These are phyloP conservation scores for Odontomyia ornata DNA, from an alignment of 2,888 invertebrate species.

Conservation along the genomic window DNA sequence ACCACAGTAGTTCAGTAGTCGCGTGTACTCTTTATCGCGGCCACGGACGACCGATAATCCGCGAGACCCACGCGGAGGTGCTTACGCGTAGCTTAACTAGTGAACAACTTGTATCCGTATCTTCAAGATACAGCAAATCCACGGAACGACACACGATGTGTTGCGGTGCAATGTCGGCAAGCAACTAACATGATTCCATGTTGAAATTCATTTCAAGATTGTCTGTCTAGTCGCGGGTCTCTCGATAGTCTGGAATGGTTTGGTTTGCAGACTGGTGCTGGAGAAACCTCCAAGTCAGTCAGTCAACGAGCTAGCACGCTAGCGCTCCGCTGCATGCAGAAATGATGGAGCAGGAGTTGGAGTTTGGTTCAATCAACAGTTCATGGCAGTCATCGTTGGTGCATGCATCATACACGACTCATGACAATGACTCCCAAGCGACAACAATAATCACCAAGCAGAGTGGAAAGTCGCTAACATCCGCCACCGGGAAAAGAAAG, in stretches of 20 bases:
- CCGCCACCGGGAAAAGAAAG: neutral
- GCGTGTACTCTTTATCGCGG: neutral
- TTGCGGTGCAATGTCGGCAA: slow-evolving; percentile 44
- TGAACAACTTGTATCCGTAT: neutral
- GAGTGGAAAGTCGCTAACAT: slow-evolving; percentile 22
- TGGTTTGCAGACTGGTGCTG: neutral
- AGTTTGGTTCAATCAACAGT: too few species aligned
- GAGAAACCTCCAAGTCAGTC: slow-evolving; percentile 25
- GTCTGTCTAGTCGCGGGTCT: slow-evolving; percentile 27
- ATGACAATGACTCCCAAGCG: slow-evolving; percentile 22
- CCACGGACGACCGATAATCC: neutral
- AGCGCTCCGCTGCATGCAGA: neutral
- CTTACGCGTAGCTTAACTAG: neutral
- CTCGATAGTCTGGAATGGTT: slow-evolving; percentile 7
- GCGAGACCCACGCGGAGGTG: slow-evolving; percentile 4
- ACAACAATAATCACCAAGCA: slow-evolving; percentile 24
- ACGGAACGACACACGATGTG: slow-evolving; percentile 29
- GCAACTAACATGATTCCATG: slow-evolving; percentile 44
- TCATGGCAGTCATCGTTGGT: too few species aligned
- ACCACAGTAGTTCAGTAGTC: neutral
- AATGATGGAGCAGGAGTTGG: too few species aligned
- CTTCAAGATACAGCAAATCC: slow-evolving; percentile 2
- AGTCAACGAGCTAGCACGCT: slow-evolving; percentile 1
- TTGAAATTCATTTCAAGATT: slow-evolving; percentile 36
- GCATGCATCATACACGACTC: neutral